Evolutionary conservation across 1,140 invertebrate genomes (phyloP), one percentile per base, ranked within the genome.

Genomic region (Caerostris extrusa): DNA sequence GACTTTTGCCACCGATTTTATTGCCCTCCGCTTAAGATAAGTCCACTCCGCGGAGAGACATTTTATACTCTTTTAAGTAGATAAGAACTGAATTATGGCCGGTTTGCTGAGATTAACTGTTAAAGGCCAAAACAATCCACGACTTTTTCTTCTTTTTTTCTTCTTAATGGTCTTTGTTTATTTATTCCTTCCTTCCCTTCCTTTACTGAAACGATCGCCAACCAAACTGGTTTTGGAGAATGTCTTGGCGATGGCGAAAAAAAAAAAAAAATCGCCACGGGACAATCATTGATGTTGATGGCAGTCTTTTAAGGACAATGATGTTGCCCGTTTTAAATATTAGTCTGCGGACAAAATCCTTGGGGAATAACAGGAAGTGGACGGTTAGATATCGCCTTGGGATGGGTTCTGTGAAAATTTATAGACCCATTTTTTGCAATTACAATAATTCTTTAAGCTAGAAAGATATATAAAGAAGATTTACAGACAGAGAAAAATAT

Each of bases 1-100:
- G 81, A 83, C 81, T 83, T 57, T 83, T 83, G 81, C 81, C 81
- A 83, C 81, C 5, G 53, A 83, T 83, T 83, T 83, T 83, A 83
- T 83, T 83, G 81, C 56, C 81, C 17, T 4, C 10, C 81, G 81
- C 81, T 83, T 83, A 83, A 83, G 53, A 19, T 83, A 83, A 57
- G 81, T 56, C 69, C 61, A 64, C 61, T 64, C 61, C 69, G 7
- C 69, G 12, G 69, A 71, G 69, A 71, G 69, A 71, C 34, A 34
- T 71, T 71, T 71, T 71, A 71, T 71, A 71, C 12, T n/a, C 69
- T 71, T 71, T 71, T 71, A 71, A 71, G 69, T 71, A 71, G 69
- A 71, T 71, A 71, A 71, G 69, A 8, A 10, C 69, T 71, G 69
- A 71, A 71, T 71, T 71, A 71, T 71, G 69, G 69, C 69, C 69